phyloP scores from a whole-genome alignment of 2,888 invertebrate species.

The Pachymerium ferrugineum region DNA sequence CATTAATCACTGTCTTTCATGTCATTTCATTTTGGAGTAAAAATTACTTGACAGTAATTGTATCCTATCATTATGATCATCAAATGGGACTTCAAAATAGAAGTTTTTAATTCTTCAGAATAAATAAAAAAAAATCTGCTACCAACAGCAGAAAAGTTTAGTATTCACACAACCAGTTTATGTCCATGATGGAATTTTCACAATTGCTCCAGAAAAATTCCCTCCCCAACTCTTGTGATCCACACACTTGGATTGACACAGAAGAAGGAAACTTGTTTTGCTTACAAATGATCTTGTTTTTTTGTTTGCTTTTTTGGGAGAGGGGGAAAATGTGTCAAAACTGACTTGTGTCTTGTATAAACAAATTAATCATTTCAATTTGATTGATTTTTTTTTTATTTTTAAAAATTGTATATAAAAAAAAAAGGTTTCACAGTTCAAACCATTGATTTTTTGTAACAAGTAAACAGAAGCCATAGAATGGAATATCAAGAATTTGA shows the following conservation, averaged over 20 bases:
- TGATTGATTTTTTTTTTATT: too few relatives aligned
- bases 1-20: background rate
- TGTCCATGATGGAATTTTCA: background rate
- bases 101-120: background rate
- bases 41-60: background rate
- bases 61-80: background rate
- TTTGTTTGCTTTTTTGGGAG: too few relatives aligned
- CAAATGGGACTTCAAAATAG: background rate
- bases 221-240: background rate
- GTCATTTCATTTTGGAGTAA: background rate
- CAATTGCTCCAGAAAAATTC: background rate
- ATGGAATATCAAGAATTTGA: too few relatives aligned
- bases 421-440: too few relatives aligned
- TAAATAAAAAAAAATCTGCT: background rate
- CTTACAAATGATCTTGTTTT: background rate
- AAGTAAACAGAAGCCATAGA: too few relatives aligned
- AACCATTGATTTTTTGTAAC: too few relatives aligned
- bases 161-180: slow-evolving; percentile 3
- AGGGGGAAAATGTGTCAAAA: too few relatives aligned
- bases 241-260: background rate
- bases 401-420: too few relatives aligned
- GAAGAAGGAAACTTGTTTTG: background rate
- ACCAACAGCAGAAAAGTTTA: background rate
- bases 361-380: too few relatives aligned
- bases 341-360: too few relatives aligned